These are phyloP conservation scores for Sinohyriopsis cumingii DNA, from an alignment of 2,888 invertebrate genomes.

Conservation along the genomic window DNA sequence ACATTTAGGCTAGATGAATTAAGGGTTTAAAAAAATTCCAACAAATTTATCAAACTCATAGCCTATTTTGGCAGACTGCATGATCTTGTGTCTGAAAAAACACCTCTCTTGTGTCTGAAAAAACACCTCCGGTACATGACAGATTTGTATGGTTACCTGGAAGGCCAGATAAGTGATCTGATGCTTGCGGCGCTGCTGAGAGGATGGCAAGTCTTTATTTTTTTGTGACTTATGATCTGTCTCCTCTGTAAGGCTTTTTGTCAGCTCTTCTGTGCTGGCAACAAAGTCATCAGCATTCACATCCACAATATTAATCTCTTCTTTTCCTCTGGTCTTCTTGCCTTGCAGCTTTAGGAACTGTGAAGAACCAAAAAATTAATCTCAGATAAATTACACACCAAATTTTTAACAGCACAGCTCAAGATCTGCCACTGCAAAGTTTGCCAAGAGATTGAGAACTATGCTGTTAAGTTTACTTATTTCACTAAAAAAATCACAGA, in stretches of 20 bases:
- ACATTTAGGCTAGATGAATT: no score
- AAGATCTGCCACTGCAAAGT: no score
- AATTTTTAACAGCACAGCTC: no score
- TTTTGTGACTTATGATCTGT: conserved; percentile 50
- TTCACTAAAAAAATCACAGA: no score
- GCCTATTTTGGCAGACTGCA: no score
- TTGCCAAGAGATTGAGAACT: no score
- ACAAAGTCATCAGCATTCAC: conserved; percentile 86
- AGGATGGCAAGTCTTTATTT: conserved; percentile 75
- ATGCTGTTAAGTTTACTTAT: no score
- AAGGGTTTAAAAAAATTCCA: no score
- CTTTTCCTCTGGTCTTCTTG: conserved; percentile 77
- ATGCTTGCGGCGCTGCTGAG: conserved; percentile 84
- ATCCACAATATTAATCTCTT: conserved; percentile 83
- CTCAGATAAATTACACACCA: no score
- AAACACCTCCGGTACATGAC: neutral
- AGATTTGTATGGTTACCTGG: conserved; percentile 74
- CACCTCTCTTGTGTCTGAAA: no score
- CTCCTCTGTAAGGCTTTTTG: conserved; percentile 78
- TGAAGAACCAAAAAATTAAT: conserved; percentile 5
- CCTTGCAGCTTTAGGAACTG: conserved; percentile 77
- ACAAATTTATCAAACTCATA: no score
- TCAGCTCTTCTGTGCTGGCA: conserved; percentile 86
- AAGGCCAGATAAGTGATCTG: conserved; percentile 96
- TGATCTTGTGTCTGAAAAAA: no score